Evolutionary conservation across 2,797 vertebrate species (phyloP).

Genomic region (Lemur catta): DNA sequence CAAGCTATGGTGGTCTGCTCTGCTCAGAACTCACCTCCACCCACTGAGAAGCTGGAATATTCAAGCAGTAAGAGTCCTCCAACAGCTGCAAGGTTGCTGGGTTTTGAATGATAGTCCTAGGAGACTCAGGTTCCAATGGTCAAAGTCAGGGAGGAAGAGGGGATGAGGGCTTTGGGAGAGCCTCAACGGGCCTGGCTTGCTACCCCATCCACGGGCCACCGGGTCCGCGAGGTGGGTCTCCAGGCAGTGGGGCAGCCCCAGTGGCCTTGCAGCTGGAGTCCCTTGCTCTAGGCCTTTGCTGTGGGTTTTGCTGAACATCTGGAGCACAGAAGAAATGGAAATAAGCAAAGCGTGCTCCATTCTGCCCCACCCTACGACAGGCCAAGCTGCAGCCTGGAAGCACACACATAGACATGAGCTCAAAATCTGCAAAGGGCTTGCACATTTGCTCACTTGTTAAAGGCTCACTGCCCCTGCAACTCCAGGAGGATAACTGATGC

Average conservation of each 20-base stretch:
- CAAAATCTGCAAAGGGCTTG: background rate
- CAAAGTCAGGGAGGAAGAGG: background rate
- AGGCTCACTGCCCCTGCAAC: accelerated
- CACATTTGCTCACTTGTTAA: accelerated
- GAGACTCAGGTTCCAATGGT: background rate
- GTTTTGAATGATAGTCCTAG: accelerated
- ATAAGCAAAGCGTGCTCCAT: accelerated
- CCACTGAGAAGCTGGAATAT: accelerated
- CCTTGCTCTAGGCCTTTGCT: accelerated
- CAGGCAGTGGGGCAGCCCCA: accelerated
- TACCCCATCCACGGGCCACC: accelerated
- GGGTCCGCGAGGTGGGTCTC: background rate
- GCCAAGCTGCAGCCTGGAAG: background rate
- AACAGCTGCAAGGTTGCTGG: accelerated
- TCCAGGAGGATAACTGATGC: accelerated
- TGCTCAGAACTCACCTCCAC: background rate
- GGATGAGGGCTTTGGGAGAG: accelerated
- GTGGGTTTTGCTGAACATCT: background rate
- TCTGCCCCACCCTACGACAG: accelerated
- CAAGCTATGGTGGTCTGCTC: background rate
- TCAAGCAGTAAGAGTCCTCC: accelerated
- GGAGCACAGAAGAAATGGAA: background rate
- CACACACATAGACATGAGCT: accelerated
- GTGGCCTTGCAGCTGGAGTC: accelerated
- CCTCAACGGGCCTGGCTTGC: accelerated